These are phyloP conservation scores for Charanyca ferruginea DNA, from an alignment of 2,888 invertebrate genomes.

Conservation along the genomic window DNA sequence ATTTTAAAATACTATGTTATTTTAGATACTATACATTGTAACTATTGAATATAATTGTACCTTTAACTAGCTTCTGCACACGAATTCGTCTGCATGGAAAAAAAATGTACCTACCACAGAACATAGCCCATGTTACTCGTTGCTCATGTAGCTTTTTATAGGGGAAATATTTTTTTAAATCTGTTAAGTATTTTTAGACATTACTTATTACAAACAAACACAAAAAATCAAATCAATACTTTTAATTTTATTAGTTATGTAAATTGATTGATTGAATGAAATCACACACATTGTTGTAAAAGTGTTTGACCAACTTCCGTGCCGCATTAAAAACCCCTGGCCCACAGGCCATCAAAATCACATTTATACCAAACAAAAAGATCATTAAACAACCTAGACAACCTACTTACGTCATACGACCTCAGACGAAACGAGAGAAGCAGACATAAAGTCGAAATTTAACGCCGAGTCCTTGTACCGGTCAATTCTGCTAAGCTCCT, in stretches of 20 bases:
- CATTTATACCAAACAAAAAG: no score
- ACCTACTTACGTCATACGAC: conserved; percentile 14
- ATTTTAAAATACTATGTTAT: not conserved
- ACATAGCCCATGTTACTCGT: not conserved
- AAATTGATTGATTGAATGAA: not conserved
- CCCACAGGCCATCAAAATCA: no score
- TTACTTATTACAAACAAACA: no score
- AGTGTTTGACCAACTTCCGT: not conserved
- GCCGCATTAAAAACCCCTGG: conserved; percentile 7
- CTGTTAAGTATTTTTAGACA: no score
- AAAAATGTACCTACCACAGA: no score
- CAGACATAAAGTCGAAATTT: conserved; percentile 39
- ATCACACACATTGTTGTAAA: not conserved
- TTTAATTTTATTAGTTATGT: not conserved
- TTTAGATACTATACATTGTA: not conserved
- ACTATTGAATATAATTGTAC: no score
- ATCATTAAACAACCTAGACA: not conserved
- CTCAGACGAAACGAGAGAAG: conserved; percentile 28
- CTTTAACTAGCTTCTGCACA: no score
- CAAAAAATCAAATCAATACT: no score
- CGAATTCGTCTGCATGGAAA: no score
- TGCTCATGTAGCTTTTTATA: no score
- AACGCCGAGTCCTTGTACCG: conserved; percentile 34
- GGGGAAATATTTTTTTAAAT: no score
- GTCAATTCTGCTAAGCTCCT: conserved; percentile 51